phyloP scores from a whole-genome alignment of 2,797 vertebrate genomes.

The Lutjanus argentimaculatus region DNA sequence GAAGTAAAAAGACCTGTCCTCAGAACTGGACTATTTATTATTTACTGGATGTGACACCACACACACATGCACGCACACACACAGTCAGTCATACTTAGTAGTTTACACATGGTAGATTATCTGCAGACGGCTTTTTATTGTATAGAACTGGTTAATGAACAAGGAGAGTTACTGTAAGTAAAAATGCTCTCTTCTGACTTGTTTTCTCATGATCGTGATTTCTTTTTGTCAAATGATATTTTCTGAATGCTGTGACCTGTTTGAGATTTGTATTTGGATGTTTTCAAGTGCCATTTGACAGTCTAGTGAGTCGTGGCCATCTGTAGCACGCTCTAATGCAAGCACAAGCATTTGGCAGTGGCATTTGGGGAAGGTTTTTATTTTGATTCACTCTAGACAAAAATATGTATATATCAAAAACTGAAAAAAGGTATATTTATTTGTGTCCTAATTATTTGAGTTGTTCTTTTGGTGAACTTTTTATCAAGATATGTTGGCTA shows the following conservation, averaged over 20 bases:
- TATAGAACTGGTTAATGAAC: conserved; percentile 72
- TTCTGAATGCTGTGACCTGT: conserved; percentile 83
- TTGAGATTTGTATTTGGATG: conserved; percentile 82
- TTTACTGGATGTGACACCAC: conserved; percentile 57
- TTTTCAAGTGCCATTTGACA: conserved; percentile 98
- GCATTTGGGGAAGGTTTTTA: conserved; percentile 89
- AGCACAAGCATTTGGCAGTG: conserved; percentile 92
- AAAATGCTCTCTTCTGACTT: conserved; percentile 68
- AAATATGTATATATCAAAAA: conserved; percentile 92
- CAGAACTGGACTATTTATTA: conserved; percentile 64
- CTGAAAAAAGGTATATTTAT: conserved; percentile 93
- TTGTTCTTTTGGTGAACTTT: conserved; percentile 93
- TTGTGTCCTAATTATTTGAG: conserved; percentile 93
- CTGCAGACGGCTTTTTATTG: conserved; percentile 72
- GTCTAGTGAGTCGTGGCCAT: conserved; percentile 97
- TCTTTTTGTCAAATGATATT: conserved; percentile 77
- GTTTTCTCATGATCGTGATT: conserved; percentile 74
- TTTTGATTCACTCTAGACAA: conserved; percentile 81
- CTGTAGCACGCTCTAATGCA: conserved; percentile 94
- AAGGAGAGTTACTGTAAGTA: conserved; percentile 69
- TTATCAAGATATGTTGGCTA: conserved; percentile 93
- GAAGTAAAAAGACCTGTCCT: conserved; percentile 54
- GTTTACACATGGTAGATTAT: conserved; percentile 58
- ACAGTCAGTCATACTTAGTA: conserved; percentile 27
- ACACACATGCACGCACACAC: conserved; percentile 35